A percentile compares a stretch with the other conserved stretches of the same genome.
Conservation (phyloP, 2,797 vertebrate genomes). For the Ibycter americanus region DNA sequence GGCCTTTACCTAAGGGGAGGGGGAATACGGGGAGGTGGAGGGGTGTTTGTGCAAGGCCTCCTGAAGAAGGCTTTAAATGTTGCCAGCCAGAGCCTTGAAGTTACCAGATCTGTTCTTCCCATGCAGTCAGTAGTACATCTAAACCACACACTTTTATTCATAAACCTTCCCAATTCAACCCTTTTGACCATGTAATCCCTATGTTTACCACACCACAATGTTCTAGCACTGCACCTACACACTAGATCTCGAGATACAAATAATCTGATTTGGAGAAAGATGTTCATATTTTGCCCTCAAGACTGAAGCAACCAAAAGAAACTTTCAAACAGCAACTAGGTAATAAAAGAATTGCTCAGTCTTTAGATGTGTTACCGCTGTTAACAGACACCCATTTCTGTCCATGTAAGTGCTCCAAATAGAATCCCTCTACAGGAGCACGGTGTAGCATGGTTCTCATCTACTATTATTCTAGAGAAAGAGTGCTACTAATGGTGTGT, state of each 20-base stretch:
- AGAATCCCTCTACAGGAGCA: background rate
- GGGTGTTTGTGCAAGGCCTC: background rate
- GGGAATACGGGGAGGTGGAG: too few relatives aligned
- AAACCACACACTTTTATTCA: background rate
- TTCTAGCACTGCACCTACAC: background rate
- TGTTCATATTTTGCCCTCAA: background rate
- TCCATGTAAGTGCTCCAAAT: background rate
- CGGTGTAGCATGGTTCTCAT: background rate
- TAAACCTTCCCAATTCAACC: background rate
- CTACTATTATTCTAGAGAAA: background rate
- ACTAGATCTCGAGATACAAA: background rate
- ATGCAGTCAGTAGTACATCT: background rate
- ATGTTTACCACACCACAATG: background rate
- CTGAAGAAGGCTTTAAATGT: background rate
- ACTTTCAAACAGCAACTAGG: background rate
- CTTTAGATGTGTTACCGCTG: background rate
- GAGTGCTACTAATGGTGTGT: background rate
- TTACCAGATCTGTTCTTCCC: background rate
- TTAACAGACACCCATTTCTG: background rate
- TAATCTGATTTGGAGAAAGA: background rate
- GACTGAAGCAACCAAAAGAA: background rate
- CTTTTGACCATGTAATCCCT: background rate
- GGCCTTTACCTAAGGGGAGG: background rate
- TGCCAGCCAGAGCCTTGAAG: background rate
- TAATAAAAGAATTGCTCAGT: background rate